Evolutionary conservation across 1,140 invertebrate genomes (phyloP), one percentile per base, ranked within the genome.

Genomic region (Rhynchophorus ferrugineus): DNA sequence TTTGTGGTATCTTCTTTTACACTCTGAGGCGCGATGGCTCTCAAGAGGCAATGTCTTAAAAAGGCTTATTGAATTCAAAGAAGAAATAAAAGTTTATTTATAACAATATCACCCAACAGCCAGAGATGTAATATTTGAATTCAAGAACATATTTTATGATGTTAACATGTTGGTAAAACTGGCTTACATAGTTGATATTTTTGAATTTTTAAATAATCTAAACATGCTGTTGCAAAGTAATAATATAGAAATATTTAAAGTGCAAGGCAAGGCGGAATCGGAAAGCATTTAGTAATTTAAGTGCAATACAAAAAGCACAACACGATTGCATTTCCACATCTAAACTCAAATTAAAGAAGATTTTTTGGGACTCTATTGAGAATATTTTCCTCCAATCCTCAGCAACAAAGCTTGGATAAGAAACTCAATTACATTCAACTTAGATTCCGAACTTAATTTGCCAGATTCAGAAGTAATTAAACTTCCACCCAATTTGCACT

Each of bases 161-260:
- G 11, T 36, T 36, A 36, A 36, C 11, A 13, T 11, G 3, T 36
- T 36, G 11, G 11, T 11, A 36, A 3, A 36, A 11, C 11, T 36
- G 11, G 34, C 34, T 36, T n/a, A n/a, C n/a, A n/a, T n/a, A n/a
- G n/a, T n/a, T n/a, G 34, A 36, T 36, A 36, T 36, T 36, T 36
- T 36, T 36, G 34, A 36, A 3, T 36, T 36, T 36, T 36, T 36
- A 36, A 36, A 36, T 36, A 36, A 3, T 36, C 11, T 36, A 36
- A 11, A 11, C 34, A 36, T 11, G 11, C 3, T 14, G 16, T 11
- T 36, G 11, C 34, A 36, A 36, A 11, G 34, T 11, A 36, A 11
- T 14, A 36, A 36, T 36, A 14, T 36, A 36, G 16, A 11, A 11
- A 36, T 36, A 36, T 36, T 36, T 36, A n/a, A n/a, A n/a, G n/a